Conservation (phyloP, 2,888 invertebrate genomes). For the Corythucha ciliata region DNA sequence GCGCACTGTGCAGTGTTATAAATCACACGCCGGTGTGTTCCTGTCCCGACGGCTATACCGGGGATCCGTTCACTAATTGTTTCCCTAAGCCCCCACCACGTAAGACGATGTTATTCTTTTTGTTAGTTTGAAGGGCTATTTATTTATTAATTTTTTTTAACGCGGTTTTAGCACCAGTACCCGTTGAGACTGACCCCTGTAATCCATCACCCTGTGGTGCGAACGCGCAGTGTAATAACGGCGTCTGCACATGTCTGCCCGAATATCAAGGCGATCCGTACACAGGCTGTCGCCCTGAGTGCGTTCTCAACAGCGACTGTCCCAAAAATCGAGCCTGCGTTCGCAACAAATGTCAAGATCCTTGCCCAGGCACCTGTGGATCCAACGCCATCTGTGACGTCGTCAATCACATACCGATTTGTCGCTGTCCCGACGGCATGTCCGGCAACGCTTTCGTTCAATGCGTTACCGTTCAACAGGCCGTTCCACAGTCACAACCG, state of each 20-base stretch:
- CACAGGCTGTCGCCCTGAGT: slow-evolving; percentile 65
- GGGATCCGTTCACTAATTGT: slow-evolving; percentile 67
- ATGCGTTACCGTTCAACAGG: slow-evolving; percentile 45
- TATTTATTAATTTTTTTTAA: neutral
- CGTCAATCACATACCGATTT: slow-evolving; percentile 58
- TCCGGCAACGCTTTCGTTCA: slow-evolving; percentile 62
- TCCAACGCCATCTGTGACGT: slow-evolving; percentile 52
- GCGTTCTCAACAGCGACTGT: slow-evolving; percentile 65
- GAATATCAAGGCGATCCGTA: slow-evolving; percentile 68
- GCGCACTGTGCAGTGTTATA: slow-evolving; percentile 68
- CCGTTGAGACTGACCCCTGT: slow-evolving; percentile 47
- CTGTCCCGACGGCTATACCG: slow-evolving; percentile 63
- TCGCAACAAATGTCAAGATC: slow-evolving; percentile 48
- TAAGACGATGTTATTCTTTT: slow-evolving; percentile 32
- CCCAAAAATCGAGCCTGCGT: slow-evolving; percentile 58
- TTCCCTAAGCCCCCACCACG: slow-evolving; percentile 45
- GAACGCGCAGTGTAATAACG: slow-evolving; percentile 49
- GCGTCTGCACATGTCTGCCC: slow-evolving; percentile 57
- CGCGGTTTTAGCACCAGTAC: slow-evolving; percentile 36
- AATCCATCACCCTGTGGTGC: slow-evolving; percentile 62
- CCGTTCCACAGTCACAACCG: no score
- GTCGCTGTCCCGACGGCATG: slow-evolving; percentile 54
- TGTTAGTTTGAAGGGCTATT: neutral
- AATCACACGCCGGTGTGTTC: slow-evolving; percentile 73
- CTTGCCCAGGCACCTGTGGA: slow-evolving; percentile 59